Base-by-base conservation (phyloP, 2,797 vertebrate genomes). In the Lithobates pipiens region DNA sequence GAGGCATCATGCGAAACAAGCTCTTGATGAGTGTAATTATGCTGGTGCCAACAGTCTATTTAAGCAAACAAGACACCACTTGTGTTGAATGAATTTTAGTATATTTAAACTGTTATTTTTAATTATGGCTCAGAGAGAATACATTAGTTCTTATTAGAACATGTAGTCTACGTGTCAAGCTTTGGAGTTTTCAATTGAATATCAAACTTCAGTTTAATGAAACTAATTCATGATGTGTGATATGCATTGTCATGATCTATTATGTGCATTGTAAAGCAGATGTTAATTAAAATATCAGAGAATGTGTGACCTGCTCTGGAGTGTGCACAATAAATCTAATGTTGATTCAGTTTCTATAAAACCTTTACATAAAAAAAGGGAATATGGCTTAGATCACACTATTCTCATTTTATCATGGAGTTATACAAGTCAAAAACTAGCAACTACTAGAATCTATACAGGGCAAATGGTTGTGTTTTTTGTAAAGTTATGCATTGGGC, bases 21-120 rank as follows among this genome's bases (percentile, higher is more conserved):
- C 85, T 73, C 80, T 86, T 86, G 80, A 86, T 82, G 69, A 82
- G 67, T 82, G 23, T 81, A 86, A 86, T 86, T 82, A 77, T 67
- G 16, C 54, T 65, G 39, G 42, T 82, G 80, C 80, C 80, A 82
- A 70, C 42, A 67, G 85, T 65, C 80, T 78, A 77, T 76, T 82
- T 82, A 86, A 21, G 67, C 76, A 86, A 86, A 77, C 57, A 82
- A 82, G 39, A 16, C 44, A 50, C 29, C 57, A 73, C 80, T 86
- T 82, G 85, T 82, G 80, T 15, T 65, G 85, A 69, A 86, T 86
- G 72, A 27, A 77, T 72, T 82, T 77, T 67, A 63, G 42, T 86
- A 76, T 42, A 82, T 82, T 82, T 86, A 77, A 46, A 32, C 75
- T 78, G 76, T 82, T 86, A 82, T 54, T 78, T 82, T 72, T 73